Evolutionary conservation across 2,797 vertebrate genomes (phyloP), one percentile per base, ranked within the genome.

Genomic region (Sebastiscus albofasciatus): DNA sequence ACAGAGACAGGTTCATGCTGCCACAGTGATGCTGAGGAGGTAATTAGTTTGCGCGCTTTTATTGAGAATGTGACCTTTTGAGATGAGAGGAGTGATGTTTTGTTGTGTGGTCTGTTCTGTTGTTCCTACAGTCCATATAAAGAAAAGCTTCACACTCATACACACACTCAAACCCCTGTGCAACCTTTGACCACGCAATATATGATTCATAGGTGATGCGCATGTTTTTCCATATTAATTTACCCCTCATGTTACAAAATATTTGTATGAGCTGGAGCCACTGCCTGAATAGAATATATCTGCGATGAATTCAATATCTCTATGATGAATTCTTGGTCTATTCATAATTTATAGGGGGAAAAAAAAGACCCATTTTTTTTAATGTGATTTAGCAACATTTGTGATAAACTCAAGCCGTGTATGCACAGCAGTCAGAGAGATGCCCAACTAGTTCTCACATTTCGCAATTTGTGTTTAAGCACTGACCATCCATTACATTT

Each of bases 51-150:
- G n/a, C 55, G 10, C 33, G 67, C 56, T n/a, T 83, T 66, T 64
- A 61, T 69, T 74, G 33, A 72, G 29, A 72, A 77, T 71, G 29
- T 81, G 67, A 89, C 70, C 64, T 70, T 70, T 84, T 80, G 27
- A 73, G 42, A 36, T 55, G 24, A 56, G 49, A 65, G 31, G 12
- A 77, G 24, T 49, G 13, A 66, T 3, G 13, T 24, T 65, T 69
- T 66, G 14, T 33, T 55, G 10, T 55, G 54, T 52, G 9, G 49
- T n/a, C 20, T 52, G 49, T 24, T 55, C 49, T 67, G 9, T 27
- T 64, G 18, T 64, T 73, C 1, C 11, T 55, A 29, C 5, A 22
- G 42, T 69, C 9, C 9, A 27, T 27, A 31, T 22, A 13, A 69
- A 27, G 18, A 55, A 33, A 66, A 39, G 20, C 10, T 26, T 22